Percentiles rank a stretch among this genome's conserved stretches.
Conservation (phyloP, 1,140 invertebrate genomes). For the Phenacoccus solenopsis region DNA sequence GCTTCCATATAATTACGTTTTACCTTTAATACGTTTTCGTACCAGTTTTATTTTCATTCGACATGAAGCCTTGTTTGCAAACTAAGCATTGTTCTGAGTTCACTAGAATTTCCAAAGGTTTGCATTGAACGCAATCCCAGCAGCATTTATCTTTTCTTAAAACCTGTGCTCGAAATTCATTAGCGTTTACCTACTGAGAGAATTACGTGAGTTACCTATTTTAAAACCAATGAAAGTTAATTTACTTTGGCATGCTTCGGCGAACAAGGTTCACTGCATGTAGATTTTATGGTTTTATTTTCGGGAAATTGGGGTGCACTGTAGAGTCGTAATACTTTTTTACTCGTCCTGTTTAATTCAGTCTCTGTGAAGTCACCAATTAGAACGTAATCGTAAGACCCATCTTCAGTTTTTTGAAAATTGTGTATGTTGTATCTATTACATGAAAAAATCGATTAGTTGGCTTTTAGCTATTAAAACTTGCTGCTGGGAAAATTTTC, state of each 20-base stretch:
- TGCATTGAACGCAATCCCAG: not conserved
- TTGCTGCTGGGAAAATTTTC: no score
- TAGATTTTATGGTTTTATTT: constrained; percentile 24
- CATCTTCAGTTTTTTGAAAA: constrained; percentile 50
- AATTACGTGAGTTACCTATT: no score
- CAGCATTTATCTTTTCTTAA: not conserved
- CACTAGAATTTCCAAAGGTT: not conserved
- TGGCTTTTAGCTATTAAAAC: no score
- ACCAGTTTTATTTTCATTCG: not conserved
- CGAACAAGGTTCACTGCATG: not conserved
- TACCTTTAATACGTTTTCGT: not conserved
- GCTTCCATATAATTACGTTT: no score
- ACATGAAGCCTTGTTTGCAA: not conserved
- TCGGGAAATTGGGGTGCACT: constrained; percentile 47
- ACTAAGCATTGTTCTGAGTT: not conserved
- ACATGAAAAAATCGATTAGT: no score
- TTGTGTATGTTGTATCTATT: constrained; percentile 80
- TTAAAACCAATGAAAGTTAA: no score
- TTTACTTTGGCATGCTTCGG: not conserved
- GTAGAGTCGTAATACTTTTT: not conserved
- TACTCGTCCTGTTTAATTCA: not conserved
- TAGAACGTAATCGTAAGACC: constrained; percentile 50
- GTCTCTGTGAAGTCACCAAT: constrained; percentile 46
- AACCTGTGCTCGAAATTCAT: no score
- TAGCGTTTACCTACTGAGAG: no score